Percentiles rank a stretch among this genome's conserved stretches.
Evolutionary conservation across 1,140 invertebrate genomes (phyloP).

Genomic region (Monomorium pharaonis): DNA sequence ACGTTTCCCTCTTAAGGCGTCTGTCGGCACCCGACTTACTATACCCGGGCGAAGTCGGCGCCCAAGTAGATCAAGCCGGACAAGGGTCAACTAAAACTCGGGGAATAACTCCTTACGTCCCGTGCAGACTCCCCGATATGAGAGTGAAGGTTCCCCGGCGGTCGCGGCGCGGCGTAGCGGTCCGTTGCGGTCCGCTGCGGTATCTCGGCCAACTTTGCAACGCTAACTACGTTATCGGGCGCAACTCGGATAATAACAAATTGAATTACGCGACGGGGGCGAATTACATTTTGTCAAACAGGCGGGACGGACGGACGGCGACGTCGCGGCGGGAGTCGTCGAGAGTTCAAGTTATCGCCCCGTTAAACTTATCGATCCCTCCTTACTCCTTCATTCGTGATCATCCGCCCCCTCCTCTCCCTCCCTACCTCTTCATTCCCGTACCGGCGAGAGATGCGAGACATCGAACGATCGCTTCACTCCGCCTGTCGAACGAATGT

Average conservation of each 20-base stretch:
- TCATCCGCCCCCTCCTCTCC: no score
- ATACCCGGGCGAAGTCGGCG: constrained; percentile 37
- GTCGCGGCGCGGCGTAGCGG: no score
- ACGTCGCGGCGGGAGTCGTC: constrained; percentile 4
- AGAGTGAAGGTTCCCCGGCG: constrained; percentile 8
- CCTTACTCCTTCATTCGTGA: neutral
- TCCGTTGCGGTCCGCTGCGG: constrained; percentile 21
- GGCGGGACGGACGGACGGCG: neutral
- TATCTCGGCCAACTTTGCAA: constrained; percentile 41
- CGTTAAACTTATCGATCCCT: neutral
- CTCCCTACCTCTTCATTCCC: neutral
- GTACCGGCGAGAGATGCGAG: neutral
- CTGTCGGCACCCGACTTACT: neutral
- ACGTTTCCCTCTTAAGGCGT: neutral
- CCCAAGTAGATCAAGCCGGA: constrained; percentile 57
- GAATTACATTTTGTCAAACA: constrained; percentile 26
- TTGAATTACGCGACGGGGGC: neutral
- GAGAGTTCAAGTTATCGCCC: constrained; percentile 9
- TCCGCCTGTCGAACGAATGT: neutral
- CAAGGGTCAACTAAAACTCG: constrained; percentile 60
- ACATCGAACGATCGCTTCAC: neutral
- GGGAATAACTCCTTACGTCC: constrained; percentile 56
- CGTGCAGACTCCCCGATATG: constrained; percentile 27
- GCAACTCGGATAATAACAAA: constrained; percentile 56
- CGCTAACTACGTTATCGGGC: constrained; percentile 33